A percentile compares a stretch with the other conserved stretches of the same genome.
Evolutionary conservation across 1,140 invertebrate genomes (phyloP).

Genomic region (Drosophila athabasca): DNA sequence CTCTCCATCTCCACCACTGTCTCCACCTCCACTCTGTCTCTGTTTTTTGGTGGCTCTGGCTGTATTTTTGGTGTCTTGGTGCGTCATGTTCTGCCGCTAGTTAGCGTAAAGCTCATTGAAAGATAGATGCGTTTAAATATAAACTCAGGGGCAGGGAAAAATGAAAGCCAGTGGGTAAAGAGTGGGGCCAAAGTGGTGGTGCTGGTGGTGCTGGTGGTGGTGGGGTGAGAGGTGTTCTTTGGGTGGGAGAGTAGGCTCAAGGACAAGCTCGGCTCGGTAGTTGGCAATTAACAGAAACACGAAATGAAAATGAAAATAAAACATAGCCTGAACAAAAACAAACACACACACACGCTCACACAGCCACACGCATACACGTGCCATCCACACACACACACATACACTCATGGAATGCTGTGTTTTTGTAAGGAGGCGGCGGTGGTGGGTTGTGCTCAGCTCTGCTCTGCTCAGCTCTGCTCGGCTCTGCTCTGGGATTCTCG

Average conservation of each 20-base stretch:
- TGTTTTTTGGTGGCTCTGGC: slow-evolving; percentile 9
- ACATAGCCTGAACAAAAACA: slow-evolving; percentile 42
- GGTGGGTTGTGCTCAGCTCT: not conserved
- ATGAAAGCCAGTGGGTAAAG: not conserved
- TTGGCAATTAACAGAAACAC: slow-evolving; percentile 59
- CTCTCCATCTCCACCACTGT: not conserved
- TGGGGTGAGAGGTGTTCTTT: no score
- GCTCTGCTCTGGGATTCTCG: not conserved
- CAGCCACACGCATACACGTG: not conserved
- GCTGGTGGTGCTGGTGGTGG: not conserved
- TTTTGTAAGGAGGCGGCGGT: slow-evolving; percentile 4
- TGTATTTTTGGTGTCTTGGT: slow-evolving; percentile 22
- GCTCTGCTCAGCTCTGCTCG: no score
- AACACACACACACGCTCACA: slow-evolving; percentile 44
- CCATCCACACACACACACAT: not conserved
- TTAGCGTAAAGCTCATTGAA: slow-evolving; percentile 32
- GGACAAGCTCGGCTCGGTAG: slow-evolving; percentile 38
- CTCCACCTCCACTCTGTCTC: not conserved
- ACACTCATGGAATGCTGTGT: slow-evolving; percentile 27
- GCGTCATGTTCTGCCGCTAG: slow-evolving; percentile 19
- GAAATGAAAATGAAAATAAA: slow-evolving; percentile 61
- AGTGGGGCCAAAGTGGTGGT: no score
- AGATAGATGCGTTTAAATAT: slow-evolving; percentile 75
- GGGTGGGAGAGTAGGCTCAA: slow-evolving; percentile 22
- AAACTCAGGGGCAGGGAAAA: slow-evolving; percentile 28